Base-by-base conservation (phyloP, 2,797 vertebrate genomes). In the Pantherophis vulpinus region DNA sequence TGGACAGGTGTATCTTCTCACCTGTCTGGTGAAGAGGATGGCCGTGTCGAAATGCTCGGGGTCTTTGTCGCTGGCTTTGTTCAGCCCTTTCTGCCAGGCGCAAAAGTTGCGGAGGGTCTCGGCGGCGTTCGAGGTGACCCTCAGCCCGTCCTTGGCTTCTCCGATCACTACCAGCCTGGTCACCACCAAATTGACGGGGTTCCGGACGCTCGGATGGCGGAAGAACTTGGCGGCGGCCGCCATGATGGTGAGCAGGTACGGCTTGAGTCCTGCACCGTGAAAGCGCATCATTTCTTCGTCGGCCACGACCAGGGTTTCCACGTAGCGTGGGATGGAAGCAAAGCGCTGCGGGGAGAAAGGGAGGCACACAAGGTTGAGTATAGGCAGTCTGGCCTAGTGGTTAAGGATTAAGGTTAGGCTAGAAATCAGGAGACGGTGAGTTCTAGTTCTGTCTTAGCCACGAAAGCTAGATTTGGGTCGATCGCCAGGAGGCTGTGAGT, bases 271-370 rank as follows among this genome's bases (percentile, higher is more conserved):
- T 0, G 94, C 29, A 0, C 98, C 97, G 0, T 98, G 98, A 87
- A 97, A 98, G 0, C 60, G 96, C 0, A 95, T 96, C 98, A 98
- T 98, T 3, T 96, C 96, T 94, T 97, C 97, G 0, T 98, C 98
- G 0, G 98, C 98, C 83, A 98, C 98, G 87, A 98, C 97, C 93
- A 98, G 93, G 11, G 96, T 97, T 96, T 98, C 97, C 96, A 98
- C 97, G 1, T 96, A 98, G 70, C 97, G 96, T 2, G 97, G 97
- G 92, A 97, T 95, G 0, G 97, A 97, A n/a, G 95, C 96, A 13
- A 98, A 98, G 27, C 98, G 97, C 98, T 98, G 91, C 97, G 90
- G 27, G 7, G 5, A 6, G 42, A 4, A 4, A 90, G 29, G 59
- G 20, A 70, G 25, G 32, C 79, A 59, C 92, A 90, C 14, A 12